A percentile compares a stretch with the other conserved stretches of the same genome.
phyloP scores from a whole-genome alignment of 2,888 invertebrate genomes.

The Tiliacea citrago region DNA sequence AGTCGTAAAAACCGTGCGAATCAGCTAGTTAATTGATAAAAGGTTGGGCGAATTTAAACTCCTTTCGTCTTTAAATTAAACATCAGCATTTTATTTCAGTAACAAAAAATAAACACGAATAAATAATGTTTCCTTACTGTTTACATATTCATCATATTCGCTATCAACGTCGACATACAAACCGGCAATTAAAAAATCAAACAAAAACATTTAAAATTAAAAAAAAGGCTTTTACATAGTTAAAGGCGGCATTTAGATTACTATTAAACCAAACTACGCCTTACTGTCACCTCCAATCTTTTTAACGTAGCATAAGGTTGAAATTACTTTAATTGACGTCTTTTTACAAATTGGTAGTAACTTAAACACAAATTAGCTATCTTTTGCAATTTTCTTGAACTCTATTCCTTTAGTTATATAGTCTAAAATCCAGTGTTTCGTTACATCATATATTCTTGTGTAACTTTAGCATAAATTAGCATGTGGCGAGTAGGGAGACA shows the following conservation, averaged over 20 bases:
- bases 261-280: slow-evolving; percentile 46
- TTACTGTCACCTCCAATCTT: slow-evolving; percentile 4
- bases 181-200: slow-evolving; percentile 64
- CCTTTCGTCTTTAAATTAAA: not conserved
- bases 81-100: not conserved
- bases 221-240: slow-evolving; percentile 65
- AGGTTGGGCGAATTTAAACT: not conserved
- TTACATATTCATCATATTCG: slow-evolving; percentile 45
- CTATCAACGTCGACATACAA: slow-evolving; percentile 50
- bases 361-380: slow-evolving; percentile 34
- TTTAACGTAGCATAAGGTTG: not conserved
- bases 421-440: slow-evolving; percentile 1
- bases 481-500: slow-evolving; percentile 70
- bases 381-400: not conserved
- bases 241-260: slow-evolving; percentile 67
- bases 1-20: too few relatives aligned
- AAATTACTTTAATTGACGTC: slow-evolving; percentile 3
- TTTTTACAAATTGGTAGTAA: slow-evolving; percentile 28
- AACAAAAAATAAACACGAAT: slow-evolving; percentile 6
- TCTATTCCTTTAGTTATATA: not conserved
- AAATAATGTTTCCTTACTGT: slow-evolving; percentile 10
- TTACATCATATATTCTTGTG: not conserved
- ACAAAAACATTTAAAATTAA: slow-evolving; percentile 62
- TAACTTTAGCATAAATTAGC: slow-evolving; percentile 70
- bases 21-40: not conserved